Conservation (phyloP, 2,888 invertebrate genomes). For the Thelaira solivaga region DNA sequence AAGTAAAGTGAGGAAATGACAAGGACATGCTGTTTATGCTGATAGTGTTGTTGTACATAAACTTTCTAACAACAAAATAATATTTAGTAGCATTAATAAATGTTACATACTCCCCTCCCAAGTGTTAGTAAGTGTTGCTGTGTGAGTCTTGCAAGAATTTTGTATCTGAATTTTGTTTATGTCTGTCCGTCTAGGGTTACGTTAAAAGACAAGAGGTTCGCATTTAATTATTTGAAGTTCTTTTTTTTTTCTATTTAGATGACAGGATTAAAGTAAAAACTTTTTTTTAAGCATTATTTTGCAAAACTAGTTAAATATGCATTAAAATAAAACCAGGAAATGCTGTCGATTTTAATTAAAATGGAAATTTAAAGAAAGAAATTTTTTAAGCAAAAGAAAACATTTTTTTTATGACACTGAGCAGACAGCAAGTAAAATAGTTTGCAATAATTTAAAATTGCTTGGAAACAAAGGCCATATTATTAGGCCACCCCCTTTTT, state of each 20-base stretch:
- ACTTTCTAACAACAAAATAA: slow-evolving; percentile 17
- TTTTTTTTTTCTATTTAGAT: slow-evolving; percentile 53
- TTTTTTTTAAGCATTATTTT: slow-evolving; percentile 19
- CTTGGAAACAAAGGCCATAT: too few relatives aligned
- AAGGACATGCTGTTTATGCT: slow-evolving; percentile 68
- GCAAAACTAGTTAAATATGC: slow-evolving; percentile 46
- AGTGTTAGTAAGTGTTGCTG: not conserved
- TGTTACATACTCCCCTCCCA: too few relatives aligned
- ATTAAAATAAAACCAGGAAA: slow-evolving; percentile 29
- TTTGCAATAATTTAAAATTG: too few relatives aligned
- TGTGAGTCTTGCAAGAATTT: not conserved
- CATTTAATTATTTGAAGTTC: slow-evolving; percentile 59
- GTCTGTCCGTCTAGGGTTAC: slow-evolving; percentile 43
- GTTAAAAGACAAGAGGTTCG: slow-evolving; percentile 57
- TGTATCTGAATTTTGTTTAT: slow-evolving; percentile 25
- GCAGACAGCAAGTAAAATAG: too few relatives aligned
- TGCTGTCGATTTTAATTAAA: slow-evolving; percentile 37
- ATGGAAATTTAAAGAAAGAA: not conserved
- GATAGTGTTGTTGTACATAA: slow-evolving; percentile 64
- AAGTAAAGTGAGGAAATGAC: not conserved
- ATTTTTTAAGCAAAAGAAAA: not conserved
- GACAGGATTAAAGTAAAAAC: slow-evolving; percentile 46
- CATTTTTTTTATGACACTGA: too few relatives aligned
- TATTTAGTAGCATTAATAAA: slow-evolving; percentile 27
- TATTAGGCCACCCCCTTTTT: too few relatives aligned